phyloP scores from a whole-genome alignment of 2,888 invertebrate genomes.

The Automeris io region DNA sequence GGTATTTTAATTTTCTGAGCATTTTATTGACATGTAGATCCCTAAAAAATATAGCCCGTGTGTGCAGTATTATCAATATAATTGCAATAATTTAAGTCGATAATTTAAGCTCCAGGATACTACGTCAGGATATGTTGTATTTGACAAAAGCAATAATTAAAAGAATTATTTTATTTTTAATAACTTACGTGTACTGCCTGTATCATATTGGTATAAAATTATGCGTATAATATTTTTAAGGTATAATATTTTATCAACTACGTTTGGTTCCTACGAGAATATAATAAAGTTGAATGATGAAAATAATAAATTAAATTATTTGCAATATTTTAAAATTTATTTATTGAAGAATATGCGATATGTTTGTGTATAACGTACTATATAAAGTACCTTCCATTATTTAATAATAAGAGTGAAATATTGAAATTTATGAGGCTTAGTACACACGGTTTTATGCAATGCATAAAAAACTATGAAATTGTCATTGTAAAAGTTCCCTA shows the following conservation, averaged over 20 bases:
- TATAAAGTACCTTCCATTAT: conserved; percentile 52
- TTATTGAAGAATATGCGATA: conserved; percentile 23
- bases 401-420: conserved; percentile 30
- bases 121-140: too few relatives aligned
- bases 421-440: conserved; percentile 12
- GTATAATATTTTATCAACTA: conserved; percentile 28
- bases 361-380: conserved; percentile 23
- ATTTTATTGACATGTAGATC: too few relatives aligned
- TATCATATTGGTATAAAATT: conserved; percentile 17
- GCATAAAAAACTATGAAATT: too few relatives aligned
- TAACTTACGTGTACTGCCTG: too few relatives aligned
- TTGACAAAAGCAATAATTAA: too few relatives aligned
- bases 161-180: too few relatives aligned
- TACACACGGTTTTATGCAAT: conserved; percentile 1
- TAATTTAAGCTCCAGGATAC: too few relatives aligned
- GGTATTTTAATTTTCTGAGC: too few relatives aligned
- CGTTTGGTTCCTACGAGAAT: conserved; percentile 56
- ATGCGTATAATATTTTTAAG: conserved; percentile 16
- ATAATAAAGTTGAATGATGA: conserved; percentile 17
- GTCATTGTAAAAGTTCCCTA: too few relatives aligned
- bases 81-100: too few relatives aligned
- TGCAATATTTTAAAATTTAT: conserved; percentile 38
- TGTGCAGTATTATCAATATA: too few relatives aligned
- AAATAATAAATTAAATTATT: conserved; percentile 28
- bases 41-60: too few relatives aligned